Percentiles rank a stretch among this genome's conserved stretches.
phyloP scores from a whole-genome alignment of 2,888 invertebrate genomes.

The Baccha elongata region DNA sequence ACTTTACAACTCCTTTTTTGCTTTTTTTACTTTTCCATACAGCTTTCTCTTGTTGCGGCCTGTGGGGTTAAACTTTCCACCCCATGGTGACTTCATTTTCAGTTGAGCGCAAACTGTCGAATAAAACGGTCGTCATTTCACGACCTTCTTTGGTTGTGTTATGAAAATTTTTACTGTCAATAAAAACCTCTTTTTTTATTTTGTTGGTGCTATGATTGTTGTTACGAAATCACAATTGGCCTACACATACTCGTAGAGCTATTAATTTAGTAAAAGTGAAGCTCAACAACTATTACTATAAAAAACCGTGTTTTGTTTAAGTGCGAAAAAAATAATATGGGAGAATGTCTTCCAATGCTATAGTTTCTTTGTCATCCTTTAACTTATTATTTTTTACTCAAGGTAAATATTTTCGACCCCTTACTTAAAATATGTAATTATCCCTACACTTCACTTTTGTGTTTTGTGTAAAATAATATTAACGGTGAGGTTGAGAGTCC shows the following conservation, averaged over 20 bases:
- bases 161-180: constrained; percentile 67
- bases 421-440: constrained; percentile 47
- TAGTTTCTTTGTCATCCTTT: constrained; percentile 82
- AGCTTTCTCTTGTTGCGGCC: constrained; percentile 38
- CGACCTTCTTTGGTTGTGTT: constrained; percentile 68
- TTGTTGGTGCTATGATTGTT: constrained; percentile 62
- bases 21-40: constrained; percentile 42
- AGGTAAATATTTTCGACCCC: constrained; percentile 78
- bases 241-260: constrained; percentile 18
- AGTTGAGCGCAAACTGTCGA: constrained; percentile 80
- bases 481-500: constrained; percentile 15
- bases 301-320: constrained; percentile 66
- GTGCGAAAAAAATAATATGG: constrained; percentile 80
- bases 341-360: constrained; percentile 82
- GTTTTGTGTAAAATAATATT: constrained; percentile 45
- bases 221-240: constrained; percentile 60
- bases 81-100: constrained; percentile 74
- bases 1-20: constrained; percentile 8
- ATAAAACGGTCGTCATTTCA: constrained; percentile 76
- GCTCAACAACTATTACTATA: neutral
- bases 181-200: constrained; percentile 52
- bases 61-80: constrained; percentile 39
- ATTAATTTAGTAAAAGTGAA: constrained; percentile 2
- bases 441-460: constrained; percentile 19
- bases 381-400: constrained; percentile 82